Percentiles rank a stretch among this genome's conserved stretches.
Conservation (phyloP, 2,888 invertebrate species). For the Priocnemis perturbator region DNA sequence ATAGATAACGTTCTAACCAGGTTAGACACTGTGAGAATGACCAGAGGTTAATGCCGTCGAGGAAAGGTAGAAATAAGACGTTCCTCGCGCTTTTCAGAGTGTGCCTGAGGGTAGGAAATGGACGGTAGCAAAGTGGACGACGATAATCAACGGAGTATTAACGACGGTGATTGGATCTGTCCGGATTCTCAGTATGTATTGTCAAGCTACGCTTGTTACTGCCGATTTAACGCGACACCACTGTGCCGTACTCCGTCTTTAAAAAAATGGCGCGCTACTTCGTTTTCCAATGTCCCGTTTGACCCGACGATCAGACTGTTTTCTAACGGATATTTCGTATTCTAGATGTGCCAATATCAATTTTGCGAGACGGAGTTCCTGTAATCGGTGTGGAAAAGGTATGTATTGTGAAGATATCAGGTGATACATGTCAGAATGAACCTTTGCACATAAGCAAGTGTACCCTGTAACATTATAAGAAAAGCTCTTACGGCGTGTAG, state of each 20-base stretch:
- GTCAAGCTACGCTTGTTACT: too few species aligned
- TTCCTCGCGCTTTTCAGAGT: not conserved
- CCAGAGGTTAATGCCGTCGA: not conserved
- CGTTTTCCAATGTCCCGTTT: not conserved
- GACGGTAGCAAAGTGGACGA: slow-evolving; percentile 69
- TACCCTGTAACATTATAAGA: too few species aligned
- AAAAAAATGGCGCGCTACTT: too few species aligned
- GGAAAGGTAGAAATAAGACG: not conserved
- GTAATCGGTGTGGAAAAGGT: slow-evolving; percentile 94
- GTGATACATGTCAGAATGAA: not conserved
- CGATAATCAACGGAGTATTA: slow-evolving; percentile 66
- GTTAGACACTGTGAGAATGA: slow-evolving; percentile 3
- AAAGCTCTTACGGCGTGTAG: too few species aligned
- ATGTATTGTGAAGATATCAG: slow-evolving; percentile 26
- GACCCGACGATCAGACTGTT: not conserved
- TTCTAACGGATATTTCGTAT: slow-evolving; percentile 34
- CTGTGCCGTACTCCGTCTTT: too few species aligned
- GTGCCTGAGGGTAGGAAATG: slow-evolving; percentile 51
- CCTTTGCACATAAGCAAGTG: too few species aligned
- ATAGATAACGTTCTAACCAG: slow-evolving; percentile 1
- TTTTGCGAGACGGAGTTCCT: slow-evolving; percentile 92
- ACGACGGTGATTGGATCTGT: slow-evolving; percentile 74
- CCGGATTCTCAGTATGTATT: slow-evolving; percentile 70
- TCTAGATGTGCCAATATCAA: slow-evolving; percentile 92
- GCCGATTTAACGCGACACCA: too few species aligned